Conservation (phyloP, 2,113 vertebrate genomes). For the Ceyx margarethae region DNA sequence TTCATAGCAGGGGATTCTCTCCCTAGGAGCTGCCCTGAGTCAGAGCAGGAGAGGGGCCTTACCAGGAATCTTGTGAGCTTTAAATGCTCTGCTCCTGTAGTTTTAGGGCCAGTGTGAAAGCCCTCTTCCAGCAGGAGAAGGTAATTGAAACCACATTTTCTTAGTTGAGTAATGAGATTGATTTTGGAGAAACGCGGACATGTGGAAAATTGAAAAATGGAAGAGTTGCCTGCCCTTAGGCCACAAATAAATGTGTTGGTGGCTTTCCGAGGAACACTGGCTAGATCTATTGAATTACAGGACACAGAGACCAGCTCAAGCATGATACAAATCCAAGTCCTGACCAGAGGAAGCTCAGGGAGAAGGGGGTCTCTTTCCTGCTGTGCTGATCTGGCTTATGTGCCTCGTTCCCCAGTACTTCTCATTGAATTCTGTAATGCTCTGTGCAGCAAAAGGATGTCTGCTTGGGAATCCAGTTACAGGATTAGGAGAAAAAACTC, state of each 20-base stretch:
- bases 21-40: neutral
- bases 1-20: neutral
- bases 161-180: slow-evolving; percentile 14
- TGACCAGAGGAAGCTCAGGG: neutral
- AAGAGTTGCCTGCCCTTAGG: neutral
- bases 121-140: neutral
- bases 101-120: neutral
- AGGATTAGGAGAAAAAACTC: neutral
- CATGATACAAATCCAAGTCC: neutral
- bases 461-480: neutral
- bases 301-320: neutral
- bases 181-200: neutral
- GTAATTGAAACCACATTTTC: slow-evolving; percentile 16
- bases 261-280: neutral
- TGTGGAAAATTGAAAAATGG: slow-evolving; percentile 50
- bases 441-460: neutral
- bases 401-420: neutral
- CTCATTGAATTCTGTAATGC: neutral
- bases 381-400: neutral
- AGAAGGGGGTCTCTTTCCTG: neutral
- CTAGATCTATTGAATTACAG: neutral
- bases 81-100: neutral
- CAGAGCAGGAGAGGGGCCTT: neutral
- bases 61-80: neutral
- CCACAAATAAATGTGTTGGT: neutral